Evolutionary conservation across 2,113 vertebrate species (phyloP), one percentile per base, ranked within the genome.

Genomic region (Eurystomus gularis): DNA sequence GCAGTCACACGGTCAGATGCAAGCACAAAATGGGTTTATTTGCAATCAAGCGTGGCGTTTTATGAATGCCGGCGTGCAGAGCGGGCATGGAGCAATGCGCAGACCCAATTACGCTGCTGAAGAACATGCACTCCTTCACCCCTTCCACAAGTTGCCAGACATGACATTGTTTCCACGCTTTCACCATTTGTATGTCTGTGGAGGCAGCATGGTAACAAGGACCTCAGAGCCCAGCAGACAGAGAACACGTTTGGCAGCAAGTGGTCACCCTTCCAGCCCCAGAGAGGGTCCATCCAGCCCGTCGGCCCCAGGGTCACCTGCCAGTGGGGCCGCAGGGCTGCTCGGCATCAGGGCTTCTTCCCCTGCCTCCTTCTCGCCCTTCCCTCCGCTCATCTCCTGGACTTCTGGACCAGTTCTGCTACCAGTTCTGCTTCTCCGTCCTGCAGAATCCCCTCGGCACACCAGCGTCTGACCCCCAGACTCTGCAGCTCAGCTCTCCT

Each of bases 381-480:
- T 33, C 40, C 29, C 31, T 46, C 65, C 21, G 5, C 31, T 46
- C 40, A 24, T 23, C 85, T 66, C 68, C 68, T 51, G 64, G 16
- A 18, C 44, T 54, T 58, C 42, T 5, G 42, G 42, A 42, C 42
- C 42, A 42, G 42, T 42, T 25, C 62, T 39, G 52, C 64, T 54
- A 42, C 42, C 42, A 42, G 42, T 42, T 25, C 62, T 39, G 52
- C 64, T 54, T 46, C 21, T 23, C 62, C 7, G 11, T 54, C 52
- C 15, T 35, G 16, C 37, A 83, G 54, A 73, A 19, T 1, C 20
- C 60, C 48, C 73, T 65, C 26, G 12, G 15, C 61, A 83, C 80
- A 51, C 18, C 68, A 65, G 20, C 4, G 2, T 7, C 86, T 0
- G 0, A 66, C 39, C 39, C 23, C 42, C 1, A 2, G 57, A 33